Conservation (phyloP, 2,797 vertebrate species). For the Anguilla obscura region DNA sequence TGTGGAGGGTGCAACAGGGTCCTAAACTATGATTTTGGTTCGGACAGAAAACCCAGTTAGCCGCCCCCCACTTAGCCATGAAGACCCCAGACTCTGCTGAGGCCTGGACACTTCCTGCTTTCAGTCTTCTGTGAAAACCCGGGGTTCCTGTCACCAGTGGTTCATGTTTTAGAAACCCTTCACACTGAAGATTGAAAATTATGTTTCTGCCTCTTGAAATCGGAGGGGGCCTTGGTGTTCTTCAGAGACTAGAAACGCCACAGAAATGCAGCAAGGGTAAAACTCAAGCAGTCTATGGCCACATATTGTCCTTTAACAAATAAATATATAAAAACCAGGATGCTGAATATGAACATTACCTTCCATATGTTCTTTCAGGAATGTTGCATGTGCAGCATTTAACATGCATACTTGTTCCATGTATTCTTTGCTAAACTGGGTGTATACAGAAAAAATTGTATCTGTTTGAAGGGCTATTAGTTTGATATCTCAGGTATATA, state of each 20-base stretch:
- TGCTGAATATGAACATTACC: neutral
- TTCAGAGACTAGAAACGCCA: neutral
- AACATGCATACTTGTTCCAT: neutral
- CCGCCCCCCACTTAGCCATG: neutral
- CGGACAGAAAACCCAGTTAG: slow-evolving; percentile 6
- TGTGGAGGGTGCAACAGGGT: slow-evolving; percentile 14
- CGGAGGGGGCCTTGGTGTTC: neutral
- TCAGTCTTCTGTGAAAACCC: neutral
- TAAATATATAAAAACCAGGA: neutral
- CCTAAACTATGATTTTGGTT: slow-evolving; percentile 32
- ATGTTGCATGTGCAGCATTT: neutral
- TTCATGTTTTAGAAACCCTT: slow-evolving; percentile 15
- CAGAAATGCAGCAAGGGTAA: neutral
- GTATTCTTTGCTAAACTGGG: neutral
- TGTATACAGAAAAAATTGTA: neutral
- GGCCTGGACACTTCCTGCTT: neutral
- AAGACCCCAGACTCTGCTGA: neutral
- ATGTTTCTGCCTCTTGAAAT: neutral
- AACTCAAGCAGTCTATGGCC: neutral
- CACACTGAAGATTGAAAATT: slow-evolving; percentile 21
- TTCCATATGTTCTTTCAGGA: neutral
- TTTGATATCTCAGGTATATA: neutral
- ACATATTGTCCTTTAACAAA: neutral
- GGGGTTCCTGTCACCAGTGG: neutral
- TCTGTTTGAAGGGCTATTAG: neutral